phyloP scores from a whole-genome alignment of 2,888 invertebrate species.

The Pachymerium ferrugineum region DNA sequence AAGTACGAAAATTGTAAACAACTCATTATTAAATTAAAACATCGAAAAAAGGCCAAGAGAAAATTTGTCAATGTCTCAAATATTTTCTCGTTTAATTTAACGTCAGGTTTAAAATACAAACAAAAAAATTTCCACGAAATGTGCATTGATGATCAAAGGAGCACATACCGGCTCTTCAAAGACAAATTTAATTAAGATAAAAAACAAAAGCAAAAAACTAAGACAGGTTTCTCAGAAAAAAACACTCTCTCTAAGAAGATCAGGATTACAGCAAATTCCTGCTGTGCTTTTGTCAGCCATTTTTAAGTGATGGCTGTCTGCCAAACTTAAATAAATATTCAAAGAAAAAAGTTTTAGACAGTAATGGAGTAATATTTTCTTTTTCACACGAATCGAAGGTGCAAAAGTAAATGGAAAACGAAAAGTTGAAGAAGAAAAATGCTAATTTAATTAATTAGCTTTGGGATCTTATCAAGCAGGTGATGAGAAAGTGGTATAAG shows the following conservation, averaged over 20 bases:
- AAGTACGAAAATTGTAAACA: background rate
- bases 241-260: background rate
- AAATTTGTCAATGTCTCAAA: background rate
- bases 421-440: background rate
- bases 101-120: no score
- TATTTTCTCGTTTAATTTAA: background rate
- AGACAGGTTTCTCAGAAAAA: no score
- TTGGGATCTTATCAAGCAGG: background rate
- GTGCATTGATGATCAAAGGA: background rate
- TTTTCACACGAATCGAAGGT: no score
- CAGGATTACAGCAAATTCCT: background rate
- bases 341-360: background rate
- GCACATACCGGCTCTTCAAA: background rate
- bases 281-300: constrained; percentile 8
- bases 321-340: background rate
- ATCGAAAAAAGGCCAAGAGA: background rate
- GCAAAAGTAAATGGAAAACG: no score
- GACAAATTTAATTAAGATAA: background rate
- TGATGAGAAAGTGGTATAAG: background rate
- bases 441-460: constrained; percentile 8
- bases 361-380: background rate
- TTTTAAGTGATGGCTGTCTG: constrained; percentile 3
- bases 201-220: no score
- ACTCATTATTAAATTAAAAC: background rate
- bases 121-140: background rate